Percentiles rank a stretch among this genome's conserved stretches.
Conservation (phyloP, 1,140 invertebrate genomes). For the Tetraneura akinire region DNA sequence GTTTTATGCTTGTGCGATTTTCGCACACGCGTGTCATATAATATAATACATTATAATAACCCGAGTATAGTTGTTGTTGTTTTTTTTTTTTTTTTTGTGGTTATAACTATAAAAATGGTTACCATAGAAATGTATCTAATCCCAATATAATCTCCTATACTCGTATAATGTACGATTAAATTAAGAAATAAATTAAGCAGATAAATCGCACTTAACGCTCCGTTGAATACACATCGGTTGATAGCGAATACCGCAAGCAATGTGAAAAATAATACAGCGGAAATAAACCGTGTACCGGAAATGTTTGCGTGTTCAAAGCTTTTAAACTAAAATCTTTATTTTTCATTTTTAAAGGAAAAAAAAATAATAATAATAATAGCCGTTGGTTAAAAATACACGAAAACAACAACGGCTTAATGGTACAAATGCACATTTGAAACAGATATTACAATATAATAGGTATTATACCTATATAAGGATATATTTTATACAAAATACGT, state of each 20-base stretch:
- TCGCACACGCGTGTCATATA: no score
- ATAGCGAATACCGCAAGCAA: background rate
- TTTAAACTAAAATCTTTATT: slow-evolving; percentile 12
- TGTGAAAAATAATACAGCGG: background rate
- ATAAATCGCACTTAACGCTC: slow-evolving; percentile 24
- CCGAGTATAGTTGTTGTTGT: background rate
- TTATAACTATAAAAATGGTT: background rate
- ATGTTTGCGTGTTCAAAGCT: slow-evolving; percentile 21
- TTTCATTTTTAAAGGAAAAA: background rate
- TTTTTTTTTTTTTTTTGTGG: background rate
- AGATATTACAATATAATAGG: background rate
- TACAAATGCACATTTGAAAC: background rate
- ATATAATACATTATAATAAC: no score
- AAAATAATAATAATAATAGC: no score
- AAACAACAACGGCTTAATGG: background rate
- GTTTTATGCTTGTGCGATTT: no score
- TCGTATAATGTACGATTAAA: background rate
- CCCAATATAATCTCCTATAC: no score
- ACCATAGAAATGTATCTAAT: background rate
- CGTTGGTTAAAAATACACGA: background rate
- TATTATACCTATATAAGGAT: no score
- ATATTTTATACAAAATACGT: no score
- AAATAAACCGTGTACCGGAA: slow-evolving; percentile 16
- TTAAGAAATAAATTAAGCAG: slow-evolving; percentile 18
- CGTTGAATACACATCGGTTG: background rate